phyloP scores from a whole-genome alignment of 2,797 vertebrate species.

The Myripristis murdjan region DNA sequence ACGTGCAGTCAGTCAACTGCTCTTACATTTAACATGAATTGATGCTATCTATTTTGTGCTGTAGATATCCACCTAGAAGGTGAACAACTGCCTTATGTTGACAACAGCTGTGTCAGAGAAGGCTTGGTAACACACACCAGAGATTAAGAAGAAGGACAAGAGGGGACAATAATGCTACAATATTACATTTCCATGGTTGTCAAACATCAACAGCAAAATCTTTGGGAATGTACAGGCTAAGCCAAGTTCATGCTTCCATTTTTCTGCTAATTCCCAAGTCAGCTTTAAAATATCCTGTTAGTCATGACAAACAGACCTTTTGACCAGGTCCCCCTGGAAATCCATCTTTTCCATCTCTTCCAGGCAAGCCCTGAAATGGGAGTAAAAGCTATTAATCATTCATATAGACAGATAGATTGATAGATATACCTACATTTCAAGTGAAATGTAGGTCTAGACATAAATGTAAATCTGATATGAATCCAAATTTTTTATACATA shows the following conservation, averaged over 20 bases:
- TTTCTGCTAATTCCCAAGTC: conserved; percentile 47
- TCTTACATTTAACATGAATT: conserved; percentile 23
- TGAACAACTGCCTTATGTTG: conserved; percentile 41
- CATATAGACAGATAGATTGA: background rate
- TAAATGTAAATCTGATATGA: too few species aligned
- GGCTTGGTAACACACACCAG: conserved; percentile 34
- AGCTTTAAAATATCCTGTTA: conserved; percentile 30
- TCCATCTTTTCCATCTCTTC: conserved; percentile 92
- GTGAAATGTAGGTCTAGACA: too few species aligned
- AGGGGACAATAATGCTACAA: conserved; percentile 49
- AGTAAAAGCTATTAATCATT: background rate
- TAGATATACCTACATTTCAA: background rate
- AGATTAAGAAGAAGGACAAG: conserved; percentile 22
- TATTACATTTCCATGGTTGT: conserved; percentile 62
- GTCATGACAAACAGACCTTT: conserved; percentile 88
- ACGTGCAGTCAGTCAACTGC: conserved; percentile 5
- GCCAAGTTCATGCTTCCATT: conserved; percentile 41
- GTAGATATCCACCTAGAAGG: conserved; percentile 20
- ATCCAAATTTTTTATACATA: conserved; percentile 80
- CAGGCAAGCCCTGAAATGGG: conserved; percentile 89
- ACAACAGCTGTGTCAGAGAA: conserved; percentile 18
- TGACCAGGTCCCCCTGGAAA: conserved; percentile 88
- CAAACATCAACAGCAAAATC: conserved; percentile 58
- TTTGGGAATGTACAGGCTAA: conserved; percentile 29
- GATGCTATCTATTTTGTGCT: conserved; percentile 40